A percentile compares a stretch with the other conserved stretches of the same genome.
Conservation (phyloP, 1,140 invertebrate species). For the Diachasma alloeum region DNA sequence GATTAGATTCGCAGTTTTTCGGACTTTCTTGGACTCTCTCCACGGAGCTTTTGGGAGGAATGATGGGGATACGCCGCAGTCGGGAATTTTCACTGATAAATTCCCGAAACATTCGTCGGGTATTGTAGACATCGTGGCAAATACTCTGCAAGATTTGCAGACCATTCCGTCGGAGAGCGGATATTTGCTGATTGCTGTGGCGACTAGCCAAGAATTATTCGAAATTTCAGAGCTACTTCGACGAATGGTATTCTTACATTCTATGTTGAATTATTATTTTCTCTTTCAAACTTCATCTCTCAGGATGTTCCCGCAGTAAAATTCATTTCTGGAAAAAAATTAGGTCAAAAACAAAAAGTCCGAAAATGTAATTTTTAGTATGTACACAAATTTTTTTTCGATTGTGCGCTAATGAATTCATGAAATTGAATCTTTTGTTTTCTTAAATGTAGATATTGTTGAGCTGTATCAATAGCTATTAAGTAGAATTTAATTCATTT, state of each 20-base stretch:
- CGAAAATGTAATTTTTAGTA: too few relatives aligned
- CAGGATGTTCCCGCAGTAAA: too few relatives aligned
- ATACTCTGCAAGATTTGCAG: slow-evolving; percentile 38
- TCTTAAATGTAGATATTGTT: too few relatives aligned
- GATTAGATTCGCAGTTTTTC: slow-evolving; percentile 41
- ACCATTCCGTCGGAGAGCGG: slow-evolving; percentile 39
- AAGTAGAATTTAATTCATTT: too few relatives aligned
- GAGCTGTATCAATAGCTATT: too few relatives aligned
- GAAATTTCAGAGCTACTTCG: slow-evolving; percentile 18
- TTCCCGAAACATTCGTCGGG: slow-evolving; percentile 7
- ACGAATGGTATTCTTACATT: background rate
- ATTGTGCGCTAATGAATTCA: too few relatives aligned
- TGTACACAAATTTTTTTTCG: too few relatives aligned
- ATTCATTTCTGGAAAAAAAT: too few relatives aligned
- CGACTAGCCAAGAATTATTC: slow-evolving; percentile 28
- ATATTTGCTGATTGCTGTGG: slow-evolving; percentile 38
- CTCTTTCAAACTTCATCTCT: too few relatives aligned
- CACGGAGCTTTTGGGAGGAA: background rate
- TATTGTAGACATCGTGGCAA: slow-evolving; percentile 28
- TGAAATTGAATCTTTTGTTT: too few relatives aligned
- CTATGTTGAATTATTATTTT: background rate
- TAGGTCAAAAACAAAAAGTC: too few relatives aligned
- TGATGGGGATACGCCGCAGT: background rate
- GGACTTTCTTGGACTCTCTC: slow-evolving; percentile 38
- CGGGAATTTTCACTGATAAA: background rate